Evolutionary conservation across 2,113 vertebrate genomes (phyloP).

Genomic region (Parotia lawesii): DNA sequence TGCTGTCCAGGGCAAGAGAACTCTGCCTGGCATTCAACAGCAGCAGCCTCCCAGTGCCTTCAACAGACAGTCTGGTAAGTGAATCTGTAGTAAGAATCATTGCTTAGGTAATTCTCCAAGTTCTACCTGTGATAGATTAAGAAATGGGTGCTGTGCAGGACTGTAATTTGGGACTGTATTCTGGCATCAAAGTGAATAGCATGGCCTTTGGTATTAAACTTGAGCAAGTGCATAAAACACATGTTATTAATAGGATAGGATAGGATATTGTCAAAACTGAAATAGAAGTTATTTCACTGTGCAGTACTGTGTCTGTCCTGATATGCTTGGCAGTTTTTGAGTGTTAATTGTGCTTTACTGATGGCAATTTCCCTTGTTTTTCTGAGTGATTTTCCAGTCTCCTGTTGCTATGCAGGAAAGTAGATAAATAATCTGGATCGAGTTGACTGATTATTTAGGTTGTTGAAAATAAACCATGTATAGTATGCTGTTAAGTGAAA

Average conservation of each 20-base stretch:
- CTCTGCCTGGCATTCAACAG: conserved; percentile 91
- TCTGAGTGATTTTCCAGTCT: background rate
- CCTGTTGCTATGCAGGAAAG: background rate
- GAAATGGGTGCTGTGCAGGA: background rate
- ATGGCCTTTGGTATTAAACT: background rate
- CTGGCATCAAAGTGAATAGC: background rate
- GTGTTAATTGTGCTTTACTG: background rate
- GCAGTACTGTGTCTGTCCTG: background rate
- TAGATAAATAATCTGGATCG: background rate
- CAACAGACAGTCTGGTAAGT: conserved; percentile 86
- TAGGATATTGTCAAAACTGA: background rate
- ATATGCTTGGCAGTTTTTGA: background rate
- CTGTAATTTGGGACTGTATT: background rate
- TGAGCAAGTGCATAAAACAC: background rate
- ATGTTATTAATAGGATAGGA: background rate
- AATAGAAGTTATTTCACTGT: background rate
- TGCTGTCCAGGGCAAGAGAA: conserved; percentile 95
- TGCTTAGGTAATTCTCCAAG: background rate
- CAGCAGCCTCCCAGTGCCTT: conserved; percentile 75
- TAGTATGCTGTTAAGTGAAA: background rate
- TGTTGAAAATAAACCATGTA: background rate
- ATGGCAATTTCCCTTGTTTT: background rate
- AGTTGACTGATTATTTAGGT: background rate
- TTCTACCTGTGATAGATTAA: background rate
- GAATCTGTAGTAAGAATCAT: background rate